Evolutionary conservation across 2,797 vertebrate genomes (phyloP).

Genomic region (Triplophysa bombifrons): DNA sequence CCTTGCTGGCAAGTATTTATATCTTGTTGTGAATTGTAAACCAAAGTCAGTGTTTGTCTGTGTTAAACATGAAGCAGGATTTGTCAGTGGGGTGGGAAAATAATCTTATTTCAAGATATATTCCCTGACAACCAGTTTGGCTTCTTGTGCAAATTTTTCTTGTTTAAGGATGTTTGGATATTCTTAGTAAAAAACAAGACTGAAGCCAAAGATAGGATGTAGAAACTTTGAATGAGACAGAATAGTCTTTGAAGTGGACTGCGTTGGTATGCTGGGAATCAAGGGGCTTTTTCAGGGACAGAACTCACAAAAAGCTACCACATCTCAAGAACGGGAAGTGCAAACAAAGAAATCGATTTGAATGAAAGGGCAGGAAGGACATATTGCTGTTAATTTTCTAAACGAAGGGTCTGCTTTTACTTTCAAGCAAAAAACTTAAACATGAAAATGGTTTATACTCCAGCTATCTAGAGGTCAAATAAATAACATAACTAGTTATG

Average conservation of each 20-base stretch:
- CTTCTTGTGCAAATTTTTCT: no score
- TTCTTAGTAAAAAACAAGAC: neutral
- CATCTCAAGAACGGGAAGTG: slow-evolving; percentile 42
- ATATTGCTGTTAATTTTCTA: slow-evolving; percentile 8
- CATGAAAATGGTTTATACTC: neutral
- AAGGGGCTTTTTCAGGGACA: slow-evolving; percentile 41
- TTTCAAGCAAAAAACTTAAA: neutral
- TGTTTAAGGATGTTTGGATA: no score
- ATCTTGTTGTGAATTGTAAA: neutral
- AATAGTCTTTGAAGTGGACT: neutral
- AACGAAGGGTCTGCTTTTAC: neutral
- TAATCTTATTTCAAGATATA: neutral
- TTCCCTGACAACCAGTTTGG: neutral
- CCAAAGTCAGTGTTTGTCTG: neutral
- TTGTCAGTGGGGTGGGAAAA: neutral
- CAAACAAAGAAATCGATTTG: slow-evolving; percentile 28
- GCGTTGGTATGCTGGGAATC: slow-evolving; percentile 31
- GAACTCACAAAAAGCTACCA: slow-evolving; percentile 18
- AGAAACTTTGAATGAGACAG: neutral
- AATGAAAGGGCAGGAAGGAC: slow-evolving; percentile 5
- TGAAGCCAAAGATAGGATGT: neutral
- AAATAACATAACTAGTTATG: neutral
- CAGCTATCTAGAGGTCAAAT: neutral
- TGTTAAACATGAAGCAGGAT: neutral
- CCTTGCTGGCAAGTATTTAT: neutral